These are phyloP conservation scores for Phortica magna DNA, from an alignment of 2,888 invertebrate species.

Conservation along the genomic window DNA sequence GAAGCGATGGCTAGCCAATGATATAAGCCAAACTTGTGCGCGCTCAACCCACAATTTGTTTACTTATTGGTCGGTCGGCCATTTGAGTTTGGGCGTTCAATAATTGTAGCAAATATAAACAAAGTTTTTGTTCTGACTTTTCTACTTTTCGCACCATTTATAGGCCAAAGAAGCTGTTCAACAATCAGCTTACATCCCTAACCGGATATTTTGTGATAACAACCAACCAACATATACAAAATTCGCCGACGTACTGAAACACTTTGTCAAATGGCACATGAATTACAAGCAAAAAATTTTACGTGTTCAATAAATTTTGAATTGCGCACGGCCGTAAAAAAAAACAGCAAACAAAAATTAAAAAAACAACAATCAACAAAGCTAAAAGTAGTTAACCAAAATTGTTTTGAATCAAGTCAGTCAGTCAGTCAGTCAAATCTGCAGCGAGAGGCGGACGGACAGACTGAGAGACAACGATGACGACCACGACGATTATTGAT, in stretches of 20 bases:
- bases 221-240: no score
- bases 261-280: neutral
- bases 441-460: no score
- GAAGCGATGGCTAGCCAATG: conserved; percentile 42
- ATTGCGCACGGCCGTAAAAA: conserved; percentile 13
- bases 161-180: no score
- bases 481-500: conserved; percentile 61
- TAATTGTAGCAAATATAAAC: neutral
- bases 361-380: neutral
- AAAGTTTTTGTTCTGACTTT: no score
- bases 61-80: no score
- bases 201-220: no score
- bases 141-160: no score
- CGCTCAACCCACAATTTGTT: neutral
- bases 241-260: neutral
- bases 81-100: neutral
- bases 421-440: neutral
- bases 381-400: neutral
- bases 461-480: no score
- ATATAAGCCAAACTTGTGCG: neutral
- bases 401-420: neutral
- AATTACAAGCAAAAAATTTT: neutral
- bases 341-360: neutral
- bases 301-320: conserved; percentile 7
- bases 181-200: no score